Evolutionary conservation across 53 echinoderm and acorn worm genomes (phyloP), one percentile per base, ranked within the genome.

Genomic region (Patiria pectinifera): DNA sequence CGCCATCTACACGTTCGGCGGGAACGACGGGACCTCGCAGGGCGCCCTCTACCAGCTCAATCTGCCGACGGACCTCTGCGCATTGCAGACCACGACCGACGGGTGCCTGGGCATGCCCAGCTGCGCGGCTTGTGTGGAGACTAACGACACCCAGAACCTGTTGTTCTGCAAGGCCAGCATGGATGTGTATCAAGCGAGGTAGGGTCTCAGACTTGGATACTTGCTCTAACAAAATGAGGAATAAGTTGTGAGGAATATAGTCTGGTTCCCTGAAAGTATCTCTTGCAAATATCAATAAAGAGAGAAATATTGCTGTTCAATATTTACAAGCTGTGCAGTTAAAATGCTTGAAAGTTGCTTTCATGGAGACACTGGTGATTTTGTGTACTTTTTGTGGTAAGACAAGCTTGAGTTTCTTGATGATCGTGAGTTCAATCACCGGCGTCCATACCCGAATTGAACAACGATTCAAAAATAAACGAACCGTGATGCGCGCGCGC

Each of bases 11-110:
- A 69, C 94, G 43, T 96, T 91, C 60, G 98, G 98, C 10, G 98
- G 98, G 43, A 94, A 92, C 77, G 87, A 93, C 86, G 95, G 98
- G 44, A 84, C 86, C 4, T 81, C 92, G 26, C 82, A 61, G 18
- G 96, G 98, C 9, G 90, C 93, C 44, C 85, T 98, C 71, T 71
- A 93, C 60, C 80, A 75, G 26, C 92, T 95, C 11, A 44, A 69
- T 16, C 72, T 97, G 60, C 97, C 97, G 0, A 58, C 87, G 3
- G 97, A 97, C 82, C 92, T 97, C 1, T 97, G 97, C 84, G 23
- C 86, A 12, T 71, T 95, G 48, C 82, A 96, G 83, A 81, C 82
- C 78, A 93, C 93, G n/a, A 69, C 71, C 2, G 89, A 85, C 0
- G 95, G 85, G 2, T 97, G 97, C 78, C 76, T 24, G 11, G 59